Base-by-base conservation (phyloP, 2,113 vertebrate species). In the Salvelinus fontinalis region DNA sequence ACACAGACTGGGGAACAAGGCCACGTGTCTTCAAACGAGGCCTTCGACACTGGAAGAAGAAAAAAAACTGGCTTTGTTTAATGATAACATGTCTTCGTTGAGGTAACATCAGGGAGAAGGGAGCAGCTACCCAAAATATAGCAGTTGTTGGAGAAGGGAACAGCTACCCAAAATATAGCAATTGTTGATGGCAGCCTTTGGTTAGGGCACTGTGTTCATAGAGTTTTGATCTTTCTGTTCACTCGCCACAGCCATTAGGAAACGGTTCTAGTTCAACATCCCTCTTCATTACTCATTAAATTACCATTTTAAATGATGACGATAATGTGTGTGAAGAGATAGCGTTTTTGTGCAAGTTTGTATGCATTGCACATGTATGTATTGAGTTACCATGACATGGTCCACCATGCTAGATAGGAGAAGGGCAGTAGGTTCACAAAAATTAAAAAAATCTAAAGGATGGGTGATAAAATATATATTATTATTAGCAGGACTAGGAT, bases 341-440 rank as follows among this genome's bases (percentile, higher is more conserved):
- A 95, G 92, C 70, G 95, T 75, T 94, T 96, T 95, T 16, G 26
- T 67, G 65, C 22, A 26, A 27, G 81, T 20, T 54, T 57, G 39
- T 57, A 57, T 57, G 51, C 18, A 18, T 57, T 57, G 95, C 96
- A 95, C 39, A 39, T 39, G 9, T 39, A 39, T 39, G 39, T 39
- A 39, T 39, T 9, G 39, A 9, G 39, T 39, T 39, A 39, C 6
- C 8, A 95, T 96, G 39, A 2, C 39, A 39, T 39, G 39, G 57
- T 95, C 95, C 76, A 96, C 95, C 95, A 95, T 95, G 77, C 95
- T 95, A 79, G 95, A 96, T 3, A 96, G 88, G 87, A 96, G 96
- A 57, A 96, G 95, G 60, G 96, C 83, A 96, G 80, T 24, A 95
- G 96, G 90, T 97, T 39, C 39, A 39, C 39, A 39, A 9, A 39